Evolutionary conservation across 2,888 invertebrate species (phyloP).

Genomic region (Thymelicus acteon): DNA sequence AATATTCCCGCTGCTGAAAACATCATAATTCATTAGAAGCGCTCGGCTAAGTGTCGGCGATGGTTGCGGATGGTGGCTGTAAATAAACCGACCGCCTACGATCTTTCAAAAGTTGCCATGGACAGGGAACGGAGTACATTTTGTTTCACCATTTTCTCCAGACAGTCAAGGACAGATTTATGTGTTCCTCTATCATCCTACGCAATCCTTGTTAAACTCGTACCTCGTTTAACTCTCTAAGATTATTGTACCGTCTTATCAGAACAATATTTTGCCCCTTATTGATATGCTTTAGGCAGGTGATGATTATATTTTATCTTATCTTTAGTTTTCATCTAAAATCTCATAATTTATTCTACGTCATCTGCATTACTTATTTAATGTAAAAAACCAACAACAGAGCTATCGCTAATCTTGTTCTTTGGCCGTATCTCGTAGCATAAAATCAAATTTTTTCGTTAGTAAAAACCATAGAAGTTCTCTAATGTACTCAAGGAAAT

Average conservation of each 20-base stretch:
- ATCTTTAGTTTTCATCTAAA: constrained; percentile 43
- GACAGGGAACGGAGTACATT: constrained; percentile 53
- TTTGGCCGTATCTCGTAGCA: background rate
- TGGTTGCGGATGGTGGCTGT: constrained; percentile 39
- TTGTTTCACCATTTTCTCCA: constrained; percentile 67
- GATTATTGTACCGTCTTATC: constrained; percentile 10
- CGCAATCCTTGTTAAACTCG: constrained; percentile 49
- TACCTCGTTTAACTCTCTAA: constrained; percentile 19
- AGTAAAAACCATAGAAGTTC: background rate
- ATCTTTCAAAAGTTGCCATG: constrained; percentile 54
- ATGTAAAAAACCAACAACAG: constrained; percentile 42
- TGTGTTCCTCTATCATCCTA: constrained; percentile 65
- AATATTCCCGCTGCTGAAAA: constrained; percentile 18
- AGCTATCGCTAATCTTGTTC: constrained; percentile 42
- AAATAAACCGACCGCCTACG: constrained; percentile 64
- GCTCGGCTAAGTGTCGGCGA: constrained; percentile 35
- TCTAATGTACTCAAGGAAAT: too few relatives aligned
- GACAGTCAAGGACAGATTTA: constrained; percentile 72
- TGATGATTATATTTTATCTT: constrained; percentile 39
- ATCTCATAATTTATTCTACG: constrained; percentile 42
- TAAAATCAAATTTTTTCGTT: background rate
- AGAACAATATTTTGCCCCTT: constrained; percentile 16
- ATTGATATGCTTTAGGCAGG: constrained; percentile 1
- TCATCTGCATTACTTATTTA: constrained; percentile 43
- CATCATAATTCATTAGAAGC: constrained; percentile 36